A percentile compares a stretch with the other conserved stretches of the same genome.
Conservation (phyloP, 2,888 invertebrate genomes). For the Meteorus cinctellus region DNA sequence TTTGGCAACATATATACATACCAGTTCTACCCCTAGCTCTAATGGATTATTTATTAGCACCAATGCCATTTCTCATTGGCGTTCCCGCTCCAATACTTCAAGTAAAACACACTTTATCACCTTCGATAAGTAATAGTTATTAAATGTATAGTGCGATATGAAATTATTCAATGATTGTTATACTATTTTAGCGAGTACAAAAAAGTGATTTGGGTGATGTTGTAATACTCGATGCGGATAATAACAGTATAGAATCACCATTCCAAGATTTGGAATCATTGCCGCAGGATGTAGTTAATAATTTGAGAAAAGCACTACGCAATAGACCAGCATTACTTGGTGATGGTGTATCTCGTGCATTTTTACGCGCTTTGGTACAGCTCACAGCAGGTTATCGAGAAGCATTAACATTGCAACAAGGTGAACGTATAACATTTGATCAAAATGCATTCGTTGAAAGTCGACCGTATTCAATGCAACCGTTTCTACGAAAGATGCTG, state of each 20-base stretch:
- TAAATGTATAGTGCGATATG: constrained; percentile 4
- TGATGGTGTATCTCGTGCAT: constrained; percentile 94
- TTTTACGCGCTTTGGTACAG: constrained; percentile 91
- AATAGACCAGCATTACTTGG: constrained; percentile 86
- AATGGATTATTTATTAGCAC: constrained; percentile 92
- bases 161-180: constrained; percentile 13
- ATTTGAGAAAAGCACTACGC: constrained; percentile 84
- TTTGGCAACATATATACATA: constrained; percentile 99
- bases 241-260: constrained; percentile 88
- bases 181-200: constrained; percentile 80
- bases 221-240: constrained; percentile 94
- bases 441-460: constrained; percentile 91
- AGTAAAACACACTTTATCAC: constrained; percentile 74
- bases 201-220: constrained; percentile 93
- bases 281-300: constrained; percentile 90
- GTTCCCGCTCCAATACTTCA: constrained; percentile 90
- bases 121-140: constrained; percentile 29
- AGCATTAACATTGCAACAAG: constrained; percentile 85
- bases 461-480: constrained; percentile 88
- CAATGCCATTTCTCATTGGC: constrained; percentile 98
- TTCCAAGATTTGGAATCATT: constrained; percentile 93
- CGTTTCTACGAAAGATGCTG: constrained; percentile 91
- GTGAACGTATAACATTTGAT: constrained; percentile 87
- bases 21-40: constrained; percentile 93
- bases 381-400: constrained; percentile 96